A percentile compares a stretch with the other conserved stretches of the same genome.
These are phyloP conservation scores for Lamprotornis superbus DNA, from an alignment of 2,113 vertebrate species.

Conservation along the genomic window DNA sequence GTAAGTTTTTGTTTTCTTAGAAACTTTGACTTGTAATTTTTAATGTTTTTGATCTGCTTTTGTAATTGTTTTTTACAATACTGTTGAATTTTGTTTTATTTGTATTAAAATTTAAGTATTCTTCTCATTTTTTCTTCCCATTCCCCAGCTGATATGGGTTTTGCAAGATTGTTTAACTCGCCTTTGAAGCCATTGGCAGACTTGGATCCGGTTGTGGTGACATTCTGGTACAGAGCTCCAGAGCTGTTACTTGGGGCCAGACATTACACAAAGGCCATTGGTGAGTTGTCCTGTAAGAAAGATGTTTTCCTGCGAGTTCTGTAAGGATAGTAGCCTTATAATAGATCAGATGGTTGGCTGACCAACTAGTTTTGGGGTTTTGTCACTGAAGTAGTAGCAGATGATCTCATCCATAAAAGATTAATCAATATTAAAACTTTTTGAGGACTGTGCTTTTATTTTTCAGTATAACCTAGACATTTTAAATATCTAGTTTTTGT, in stretches of 20 bases:
- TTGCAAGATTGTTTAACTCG: constrained; percentile 90
- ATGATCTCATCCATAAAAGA: not conserved
- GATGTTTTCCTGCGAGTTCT: not conserved
- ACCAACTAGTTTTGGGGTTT: not conserved
- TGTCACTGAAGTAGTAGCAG: not conserved
- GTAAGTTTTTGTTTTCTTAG: not conserved
- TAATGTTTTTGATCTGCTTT: not conserved
- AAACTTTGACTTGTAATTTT: not conserved
- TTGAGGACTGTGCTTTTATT: not conserved
- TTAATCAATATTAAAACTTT: not conserved
- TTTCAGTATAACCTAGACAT: not conserved
- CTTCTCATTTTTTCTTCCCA: not conserved
- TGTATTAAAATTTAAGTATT: not conserved
- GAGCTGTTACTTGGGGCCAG: constrained; percentile 94
- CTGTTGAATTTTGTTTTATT: not conserved
- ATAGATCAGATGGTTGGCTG: not conserved
- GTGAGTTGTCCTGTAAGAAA: constrained; percentile 75
- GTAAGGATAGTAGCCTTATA: not conserved
- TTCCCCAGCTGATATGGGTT: constrained; percentile 87
- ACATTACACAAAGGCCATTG: constrained; percentile 99
- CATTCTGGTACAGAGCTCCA: constrained; percentile 92
- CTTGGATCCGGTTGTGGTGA: constrained; percentile 90
- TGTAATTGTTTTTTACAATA: not conserved
- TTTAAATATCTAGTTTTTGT: not conserved
- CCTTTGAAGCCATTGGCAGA: constrained; percentile 90